phyloP scores from a whole-genome alignment of 2,797 vertebrate genomes.

The Acipenser transmontanus region DNA sequence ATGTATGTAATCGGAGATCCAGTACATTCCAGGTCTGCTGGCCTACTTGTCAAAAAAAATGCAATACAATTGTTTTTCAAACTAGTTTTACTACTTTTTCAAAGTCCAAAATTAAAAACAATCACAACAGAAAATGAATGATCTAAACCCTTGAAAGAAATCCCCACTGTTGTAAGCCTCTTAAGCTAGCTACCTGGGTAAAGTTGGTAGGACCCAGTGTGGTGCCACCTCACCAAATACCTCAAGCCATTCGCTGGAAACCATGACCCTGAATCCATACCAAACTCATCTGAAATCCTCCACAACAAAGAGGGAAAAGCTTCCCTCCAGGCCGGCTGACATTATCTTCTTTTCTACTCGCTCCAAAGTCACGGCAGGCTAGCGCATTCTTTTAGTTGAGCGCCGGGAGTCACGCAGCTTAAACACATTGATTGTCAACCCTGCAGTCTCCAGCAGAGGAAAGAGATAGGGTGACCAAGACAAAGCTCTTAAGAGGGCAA shows the following conservation, averaged over 20 bases:
- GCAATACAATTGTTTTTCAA: not conserved
- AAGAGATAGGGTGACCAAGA: conserved; percentile 54
- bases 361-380: conserved; percentile 18
- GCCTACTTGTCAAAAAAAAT: not conserved
- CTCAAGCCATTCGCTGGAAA: conserved; percentile 74
- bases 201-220: conserved; percentile 90
- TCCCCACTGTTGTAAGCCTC: not conserved
- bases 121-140: not conserved
- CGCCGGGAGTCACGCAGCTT: conserved; percentile 18
- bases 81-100: no score
- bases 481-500: conserved; percentile 48
- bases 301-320: conserved; percentile 22
- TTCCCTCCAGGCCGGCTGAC: conserved; percentile 17
- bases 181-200: conserved; percentile 75
- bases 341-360: conserved; percentile 30
- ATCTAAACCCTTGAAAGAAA: not conserved
- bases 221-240: conserved; percentile 81
- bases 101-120: not conserved
- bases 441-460: conserved; percentile 44
- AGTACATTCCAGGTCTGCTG: no score
- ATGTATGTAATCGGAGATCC: no score
- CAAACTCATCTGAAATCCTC: conserved; percentile 45
- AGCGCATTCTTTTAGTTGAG: conserved; percentile 18
- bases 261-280: conserved; percentile 88
- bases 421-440: conserved; percentile 36